A percentile compares a stretch with the other conserved stretches of the same genome.
Conservation (phyloP, 2,888 invertebrate genomes). For the Pyrrhia umbra region DNA sequence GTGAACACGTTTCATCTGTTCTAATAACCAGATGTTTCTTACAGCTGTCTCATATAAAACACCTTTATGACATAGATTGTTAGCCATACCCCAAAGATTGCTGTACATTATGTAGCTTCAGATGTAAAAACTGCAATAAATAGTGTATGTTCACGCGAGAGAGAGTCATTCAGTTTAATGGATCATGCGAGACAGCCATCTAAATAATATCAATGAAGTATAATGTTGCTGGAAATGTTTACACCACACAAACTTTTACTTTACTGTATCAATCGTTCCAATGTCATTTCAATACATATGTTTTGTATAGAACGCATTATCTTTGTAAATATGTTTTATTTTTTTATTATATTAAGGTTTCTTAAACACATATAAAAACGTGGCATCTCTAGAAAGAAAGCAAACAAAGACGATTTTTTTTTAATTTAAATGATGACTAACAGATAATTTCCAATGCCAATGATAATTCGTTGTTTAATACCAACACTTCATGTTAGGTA, state of each 20-base stretch:
- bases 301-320: neutral
- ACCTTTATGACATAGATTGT: constrained; percentile 2
- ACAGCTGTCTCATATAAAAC: neutral
- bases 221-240: constrained; percentile 24
- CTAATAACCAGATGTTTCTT: constrained; percentile 2
- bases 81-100: constrained; percentile 12
- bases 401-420: neutral
- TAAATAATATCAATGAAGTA: constrained; percentile 44
- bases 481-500: no score
- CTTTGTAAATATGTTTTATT: no score
- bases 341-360: neutral
- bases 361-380: neutral
- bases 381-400: neutral
- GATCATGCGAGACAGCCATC: constrained; percentile 54
- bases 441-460: neutral
- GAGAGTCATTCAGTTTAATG: constrained; percentile 47
- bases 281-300: constrained; percentile 3
- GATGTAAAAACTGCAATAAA: constrained; percentile 47
- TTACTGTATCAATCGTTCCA: constrained; percentile 8
- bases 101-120: neutral
- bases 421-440: neutral
- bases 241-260: constrained; percentile 40
- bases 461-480: neutral
- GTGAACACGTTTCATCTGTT: constrained; percentile 13
- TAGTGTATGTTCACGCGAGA: constrained; percentile 58